Base-by-base conservation (phyloP, 1,140 invertebrate genomes). In the Drosophila dunni region DNA sequence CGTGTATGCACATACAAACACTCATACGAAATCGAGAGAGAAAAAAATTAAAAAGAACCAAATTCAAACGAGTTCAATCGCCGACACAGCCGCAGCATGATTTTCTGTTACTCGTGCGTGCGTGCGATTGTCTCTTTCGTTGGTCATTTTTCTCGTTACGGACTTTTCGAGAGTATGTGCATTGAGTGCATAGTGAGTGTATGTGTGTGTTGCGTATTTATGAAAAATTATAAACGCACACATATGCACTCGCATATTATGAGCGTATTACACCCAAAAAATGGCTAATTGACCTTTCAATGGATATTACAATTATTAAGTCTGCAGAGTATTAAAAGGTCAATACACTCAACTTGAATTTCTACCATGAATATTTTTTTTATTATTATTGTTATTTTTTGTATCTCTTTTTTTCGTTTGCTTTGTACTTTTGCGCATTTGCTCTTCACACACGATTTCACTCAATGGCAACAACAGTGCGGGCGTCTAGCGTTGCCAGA, bases 1-100 rank as follows among this genome's bases (percentile, higher is more conserved):
- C 13, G 7, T 17, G 11, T 24, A 48, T 20, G 42, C 44, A 60
- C 45, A 53, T 42, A 40, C 24, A 33, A 20, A 60, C 29, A 45
- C 33, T 9, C n/a, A 7, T 29, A 17, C 46, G 17, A 44, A 8
- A 24, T 13, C 13, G 17, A 61, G 50, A 51, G 46, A 57, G 58
- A 54, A 11, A 45, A 68, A 46, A 58, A 75, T 13, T n/a, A 56
- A 69, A 29, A 29, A 79, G 65, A 82, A 83, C 62, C 64, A 76
- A 79, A 79, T 72, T 71, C 61, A 76, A 88, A 86, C 79, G 83
- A 85, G 82, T 85, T 86, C 79, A 86, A 78, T 82, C 85, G 57
- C 72, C 60, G 72, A 46, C 38, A 33, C 10, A 17, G 62, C 62
- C 57, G 36, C 64, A 64, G 53, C 54, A 61, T 73, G 64, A 34